Base-by-base conservation (phyloP, 2,888 invertebrate genomes). In the Tetheella fluctuosa region DNA sequence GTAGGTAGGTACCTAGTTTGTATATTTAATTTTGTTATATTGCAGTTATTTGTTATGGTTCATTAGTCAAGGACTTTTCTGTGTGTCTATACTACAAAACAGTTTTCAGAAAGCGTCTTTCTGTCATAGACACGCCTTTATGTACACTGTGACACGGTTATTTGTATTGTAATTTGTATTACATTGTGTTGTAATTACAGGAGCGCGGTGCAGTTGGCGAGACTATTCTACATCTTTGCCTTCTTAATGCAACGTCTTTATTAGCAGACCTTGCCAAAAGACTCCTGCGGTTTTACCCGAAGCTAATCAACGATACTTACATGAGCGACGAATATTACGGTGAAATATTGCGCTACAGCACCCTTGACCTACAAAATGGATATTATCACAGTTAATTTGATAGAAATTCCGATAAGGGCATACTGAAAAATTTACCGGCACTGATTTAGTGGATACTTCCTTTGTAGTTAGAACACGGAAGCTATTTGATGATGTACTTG, bases 321-420 rank as follows among this genome's bases (percentile, higher is more conserved):
- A 96, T 98, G 91, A 96, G 96, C 57, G 99, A 99, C 79, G 99
- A 99, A 88, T 99, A 99, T 86, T 99, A 98, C 81, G 99, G 98
- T 97, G 91, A 79, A 80, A 68, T 37, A 59, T 61, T 57, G 28
- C 37, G 59, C 52, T 59, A 60, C 54, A n/a, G 5, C 59, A 56
- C 66, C 62, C 58, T 48, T 48, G 48, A 20, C 48, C 48, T 48
- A 28, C n/a, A 53, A 25, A n/a, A 23, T 25, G 37, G 15, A 55
- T 55, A 20, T n/a, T 2, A 12, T 25, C 25, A 28, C 25, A 53
- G 1, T 53, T 28, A 60, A 88, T 89, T 79, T 81, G 89, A 89
- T 90, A 85, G 79, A 89, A 81, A 67, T 70, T 64, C 67, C 63
- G 89, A 90, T 90, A 90, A 77, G 37, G 54, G 61, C 59, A 59